A percentile compares a stretch with the other conserved stretches of the same genome.
These are phyloP conservation scores for Myotis lucifugus DNA, from an alignment of 2,113 vertebrate genomes.

Conservation along the genomic window DNA sequence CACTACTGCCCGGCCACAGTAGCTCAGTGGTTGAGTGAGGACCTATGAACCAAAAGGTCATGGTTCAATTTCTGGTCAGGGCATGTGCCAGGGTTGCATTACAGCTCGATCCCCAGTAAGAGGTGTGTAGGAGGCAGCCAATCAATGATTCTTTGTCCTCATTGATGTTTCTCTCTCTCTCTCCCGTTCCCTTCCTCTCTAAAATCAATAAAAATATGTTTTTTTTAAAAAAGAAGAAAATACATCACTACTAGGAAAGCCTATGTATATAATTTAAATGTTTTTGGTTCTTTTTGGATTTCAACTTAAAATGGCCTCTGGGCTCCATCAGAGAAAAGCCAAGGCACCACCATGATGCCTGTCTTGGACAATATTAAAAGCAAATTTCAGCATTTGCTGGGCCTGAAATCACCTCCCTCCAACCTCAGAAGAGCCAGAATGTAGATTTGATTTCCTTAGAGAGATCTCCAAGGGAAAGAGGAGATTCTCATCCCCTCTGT, in stretches of 20 bases:
- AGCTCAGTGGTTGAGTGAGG: too few relatives aligned
- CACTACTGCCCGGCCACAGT: neutral
- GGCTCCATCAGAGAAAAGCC: neutral
- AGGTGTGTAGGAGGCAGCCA: too few relatives aligned
- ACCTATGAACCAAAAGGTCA: too few relatives aligned
- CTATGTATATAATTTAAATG: neutral
- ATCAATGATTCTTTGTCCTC: too few relatives aligned
- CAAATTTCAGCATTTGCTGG: neutral
- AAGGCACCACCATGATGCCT: neutral
- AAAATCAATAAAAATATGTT: too few relatives aligned
- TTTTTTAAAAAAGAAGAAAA: neutral
- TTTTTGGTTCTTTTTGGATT: slow-evolving; percentile 37
- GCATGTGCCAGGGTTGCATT: too few relatives aligned
- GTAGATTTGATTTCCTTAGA: slow-evolving; percentile 1
- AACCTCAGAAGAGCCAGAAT: neutral
- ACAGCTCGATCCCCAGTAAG: too few relatives aligned
- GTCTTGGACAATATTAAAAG: neutral
- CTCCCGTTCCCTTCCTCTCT: too few relatives aligned
- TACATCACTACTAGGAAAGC: neutral
- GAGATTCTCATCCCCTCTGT: neutral
- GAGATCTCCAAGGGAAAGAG: neutral
- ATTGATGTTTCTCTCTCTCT: too few relatives aligned
- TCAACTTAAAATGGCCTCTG: slow-evolving; percentile 6
- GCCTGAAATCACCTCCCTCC: neutral
- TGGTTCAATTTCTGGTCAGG: too few relatives aligned